These are phyloP conservation scores for Umimayanthus kanabou DNA, from an alignment of 92 coral and sea anemone species.

Conservation along the genomic window DNA sequence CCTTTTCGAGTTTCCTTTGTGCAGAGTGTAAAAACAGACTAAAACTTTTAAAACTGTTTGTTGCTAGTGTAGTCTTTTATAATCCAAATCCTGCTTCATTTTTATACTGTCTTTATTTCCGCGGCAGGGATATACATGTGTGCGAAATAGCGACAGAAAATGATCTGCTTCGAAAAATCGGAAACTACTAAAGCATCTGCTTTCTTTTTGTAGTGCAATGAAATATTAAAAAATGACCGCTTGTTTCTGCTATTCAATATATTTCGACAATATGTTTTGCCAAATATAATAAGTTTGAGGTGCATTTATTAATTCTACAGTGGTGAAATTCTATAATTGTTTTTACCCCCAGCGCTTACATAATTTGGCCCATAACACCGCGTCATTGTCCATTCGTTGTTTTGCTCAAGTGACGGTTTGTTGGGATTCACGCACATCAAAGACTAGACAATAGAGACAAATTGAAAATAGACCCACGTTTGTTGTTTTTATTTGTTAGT, in stretches of 20 bases:
- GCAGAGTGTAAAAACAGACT: background rate
- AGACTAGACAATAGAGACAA: slow-evolving; percentile 16
- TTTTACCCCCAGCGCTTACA: background rate
- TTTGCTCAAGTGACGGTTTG: slow-evolving; percentile 12
- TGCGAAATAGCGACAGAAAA: background rate
- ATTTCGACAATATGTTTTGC: slow-evolving; percentile 21
- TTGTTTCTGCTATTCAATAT: background rate
- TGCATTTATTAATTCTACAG: slow-evolving; percentile 7
- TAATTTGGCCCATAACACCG: slow-evolving; percentile 4
- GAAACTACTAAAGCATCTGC: slow-evolving; percentile 1
- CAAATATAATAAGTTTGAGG: background rate
- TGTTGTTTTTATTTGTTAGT: slow-evolving; percentile 19
- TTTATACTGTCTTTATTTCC: background rate
- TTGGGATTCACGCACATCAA: background rate
- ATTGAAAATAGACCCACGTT: slow-evolving; percentile 21
- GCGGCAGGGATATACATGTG: background rate
- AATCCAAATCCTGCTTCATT: background rate
- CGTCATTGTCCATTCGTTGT: background rate
- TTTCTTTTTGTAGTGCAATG: background rate
- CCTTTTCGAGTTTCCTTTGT: background rate
- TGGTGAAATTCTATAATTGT: slow-evolving; percentile 8
- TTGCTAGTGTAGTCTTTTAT: background rate
- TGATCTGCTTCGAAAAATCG: background rate
- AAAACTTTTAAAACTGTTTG: background rate
- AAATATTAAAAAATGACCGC: slow-evolving; percentile 18